Percentiles rank a stretch among this genome's conserved stretches.
These are phyloP conservation scores for Agrochola macilenta DNA, from an alignment of 2,888 invertebrate genomes.

Conservation along the genomic window DNA sequence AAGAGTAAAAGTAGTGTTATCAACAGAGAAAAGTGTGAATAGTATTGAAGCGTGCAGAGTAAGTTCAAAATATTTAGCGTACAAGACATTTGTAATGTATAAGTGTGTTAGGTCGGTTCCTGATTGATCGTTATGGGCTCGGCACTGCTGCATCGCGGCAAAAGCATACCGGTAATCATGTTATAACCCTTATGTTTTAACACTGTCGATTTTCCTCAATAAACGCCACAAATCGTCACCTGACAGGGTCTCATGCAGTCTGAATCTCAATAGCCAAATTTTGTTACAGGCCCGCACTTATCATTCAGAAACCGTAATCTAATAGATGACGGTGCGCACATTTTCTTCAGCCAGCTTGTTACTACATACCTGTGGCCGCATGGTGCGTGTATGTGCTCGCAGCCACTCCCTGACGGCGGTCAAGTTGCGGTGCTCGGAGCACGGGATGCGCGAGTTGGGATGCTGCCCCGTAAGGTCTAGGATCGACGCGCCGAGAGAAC, in stretches of 20 bases:
- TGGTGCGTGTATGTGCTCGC: slow-evolving; percentile 84
- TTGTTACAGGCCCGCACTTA: background rate
- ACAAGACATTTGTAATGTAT: background rate
- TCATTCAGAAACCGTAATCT: background rate
- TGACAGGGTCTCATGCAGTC: background rate
- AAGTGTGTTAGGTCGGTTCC: slow-evolving; percentile 5
- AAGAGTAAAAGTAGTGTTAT: slow-evolving; percentile 69
- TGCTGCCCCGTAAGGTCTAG: slow-evolving; percentile 95
- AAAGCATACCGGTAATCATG: background rate
- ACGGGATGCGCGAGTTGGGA: slow-evolving; percentile 95
- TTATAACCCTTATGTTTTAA: background rate
- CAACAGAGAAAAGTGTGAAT: slow-evolving; percentile 49
- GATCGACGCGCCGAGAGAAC: slow-evolving; percentile 95
- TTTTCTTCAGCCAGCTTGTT: too few species aligned
- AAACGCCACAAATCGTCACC: background rate
- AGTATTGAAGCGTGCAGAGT: slow-evolving; percentile 23
- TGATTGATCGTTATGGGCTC: slow-evolving; percentile 7
- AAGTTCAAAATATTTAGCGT: slow-evolving; percentile 1
- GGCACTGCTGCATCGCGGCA: background rate
- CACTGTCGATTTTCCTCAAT: background rate
- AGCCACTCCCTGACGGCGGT: slow-evolving; percentile 92
- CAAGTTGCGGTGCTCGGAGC: slow-evolving; percentile 94
- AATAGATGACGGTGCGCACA: background rate
- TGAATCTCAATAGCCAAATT: background rate
- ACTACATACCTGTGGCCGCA: slow-evolving; percentile 82